Base-by-base conservation (phyloP, 2,888 invertebrate genomes). In the Spodoptera exigua region DNA sequence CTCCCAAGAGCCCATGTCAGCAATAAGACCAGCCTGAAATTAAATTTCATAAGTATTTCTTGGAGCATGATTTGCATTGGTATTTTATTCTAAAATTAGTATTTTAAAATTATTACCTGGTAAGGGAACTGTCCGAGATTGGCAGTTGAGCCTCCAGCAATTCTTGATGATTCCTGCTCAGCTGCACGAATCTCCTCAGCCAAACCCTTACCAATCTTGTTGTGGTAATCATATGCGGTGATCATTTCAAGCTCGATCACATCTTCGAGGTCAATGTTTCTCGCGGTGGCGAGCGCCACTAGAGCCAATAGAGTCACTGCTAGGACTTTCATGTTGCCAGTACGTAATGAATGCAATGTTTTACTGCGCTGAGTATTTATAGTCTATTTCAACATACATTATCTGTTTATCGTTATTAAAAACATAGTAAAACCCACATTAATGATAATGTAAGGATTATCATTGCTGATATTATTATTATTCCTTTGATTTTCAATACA, bases 21-120 rank as follows among this genome's bases (percentile, higher is more conserved):
- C 1, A 9, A 83, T 52, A 16, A 82, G 76, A 40, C 83, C 82
- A 60, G 74, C 81, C 83, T 83, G 16, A 17, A 16, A 21, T 37
- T 13, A 48, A 11, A 2, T 17, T 2, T 3, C 18, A 18, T 18
- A 3, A 3, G 18, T 18, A 18, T 2, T 3, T 3, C 2, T 2
- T 18, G 18, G 18, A 2, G 2, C 3, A 2, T 18, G 3, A 18
- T 18, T 3, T 2, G 18, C 18, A 18, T 18, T 18, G 18, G 3
- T 18, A 3, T 18, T 2, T 18, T 18, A 3, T 3, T 18, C 2
- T 18, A 18, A 18, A 18, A 18, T 3, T 18, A 2, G 18, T 18
- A 18, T 2, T 3, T 18, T 3, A 3, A 2, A 3, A 18, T 27
- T 27, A 5, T 27, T 14, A 82, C 83, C 75, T 82, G 80, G 60